A percentile compares a stretch with the other conserved stretches of the same genome.
These are phyloP conservation scores for Holacanthus passer DNA, from an alignment of 2,113 vertebrate genomes.

Conservation along the genomic window DNA sequence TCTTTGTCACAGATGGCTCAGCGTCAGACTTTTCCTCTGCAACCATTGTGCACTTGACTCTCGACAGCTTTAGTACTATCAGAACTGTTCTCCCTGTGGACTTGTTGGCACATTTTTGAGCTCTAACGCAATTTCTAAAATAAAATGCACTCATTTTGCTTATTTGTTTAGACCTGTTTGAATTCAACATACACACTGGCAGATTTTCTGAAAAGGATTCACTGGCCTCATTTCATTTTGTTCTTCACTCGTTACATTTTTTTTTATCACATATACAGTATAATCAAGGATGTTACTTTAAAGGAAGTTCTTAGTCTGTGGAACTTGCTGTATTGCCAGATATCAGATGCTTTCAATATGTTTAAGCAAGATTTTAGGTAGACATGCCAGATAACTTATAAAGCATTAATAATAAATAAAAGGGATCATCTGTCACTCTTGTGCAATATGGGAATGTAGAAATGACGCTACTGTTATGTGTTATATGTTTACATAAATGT, in stretches of 20 bases:
- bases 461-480: background rate
- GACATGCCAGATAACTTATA: background rate
- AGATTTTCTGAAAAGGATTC: background rate
- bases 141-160: background rate
- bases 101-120: background rate
- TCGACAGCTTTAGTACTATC: background rate
- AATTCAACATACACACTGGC: background rate
- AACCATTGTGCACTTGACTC: slow-evolving; percentile 39
- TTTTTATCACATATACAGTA: no score
- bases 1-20: slow-evolving; percentile 58
- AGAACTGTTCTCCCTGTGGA: slow-evolving; percentile 4
- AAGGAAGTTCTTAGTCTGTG: background rate
- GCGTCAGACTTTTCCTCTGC: slow-evolving; percentile 34
- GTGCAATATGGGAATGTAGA: background rate
- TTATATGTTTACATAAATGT: no score
- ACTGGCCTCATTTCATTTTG: background rate
- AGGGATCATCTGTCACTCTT: background rate
- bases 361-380: background rate
- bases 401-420: background rate
- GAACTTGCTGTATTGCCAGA: background rate
- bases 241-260: background rate
- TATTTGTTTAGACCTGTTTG: background rate
- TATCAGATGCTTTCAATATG: background rate
- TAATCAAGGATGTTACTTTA: background rate
- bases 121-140: background rate